Conservation (phyloP, 1,140 invertebrate species). For the Protaetia brevitarsis region DNA sequence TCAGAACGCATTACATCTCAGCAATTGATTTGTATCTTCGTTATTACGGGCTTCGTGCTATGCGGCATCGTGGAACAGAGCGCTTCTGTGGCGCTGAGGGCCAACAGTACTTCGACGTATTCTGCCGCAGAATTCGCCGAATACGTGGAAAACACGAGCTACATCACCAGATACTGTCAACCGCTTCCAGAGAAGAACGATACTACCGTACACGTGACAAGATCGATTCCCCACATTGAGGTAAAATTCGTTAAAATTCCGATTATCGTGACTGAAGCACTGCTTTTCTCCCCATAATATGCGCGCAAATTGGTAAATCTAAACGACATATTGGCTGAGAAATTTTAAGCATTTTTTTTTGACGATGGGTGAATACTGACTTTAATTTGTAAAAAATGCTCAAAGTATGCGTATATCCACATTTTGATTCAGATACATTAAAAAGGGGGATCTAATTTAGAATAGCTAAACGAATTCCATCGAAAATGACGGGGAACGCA, state of each 20-base stretch:
- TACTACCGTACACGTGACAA: conserved; percentile 38
- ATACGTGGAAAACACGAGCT: conserved; percentile 50
- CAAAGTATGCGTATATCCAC: too few relatives aligned
- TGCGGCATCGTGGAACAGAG: conserved; percentile 57
- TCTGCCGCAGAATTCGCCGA: conserved; percentile 49
- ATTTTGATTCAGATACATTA: too few relatives aligned
- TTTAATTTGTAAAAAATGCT: too few relatives aligned
- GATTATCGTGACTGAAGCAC: too few relatives aligned
- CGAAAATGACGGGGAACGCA: too few relatives aligned
- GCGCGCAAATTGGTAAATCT: too few relatives aligned
- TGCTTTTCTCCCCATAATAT: too few relatives aligned
- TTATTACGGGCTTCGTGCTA: conserved; percentile 56
- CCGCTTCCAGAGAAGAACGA: conserved; percentile 34
- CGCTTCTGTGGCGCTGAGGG: conserved; percentile 56
- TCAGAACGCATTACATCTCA: conserved; percentile 54
- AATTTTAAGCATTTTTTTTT: too few relatives aligned
- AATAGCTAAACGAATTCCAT: too few relatives aligned
- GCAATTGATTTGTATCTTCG: conserved; percentile 53
- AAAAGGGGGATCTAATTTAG: too few relatives aligned
- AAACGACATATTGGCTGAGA: too few relatives aligned
- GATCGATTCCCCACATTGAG: conserved; percentile 47
- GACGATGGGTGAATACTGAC: too few relatives aligned
- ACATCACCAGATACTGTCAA: conserved; percentile 47
- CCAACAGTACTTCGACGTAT: conserved; percentile 48
- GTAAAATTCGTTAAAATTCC: conserved; percentile 28